Evolutionary conservation across 2,113 vertebrate species (phyloP), one percentile per base, ranked within the genome.

Genomic region (Upupa epops): DNA sequence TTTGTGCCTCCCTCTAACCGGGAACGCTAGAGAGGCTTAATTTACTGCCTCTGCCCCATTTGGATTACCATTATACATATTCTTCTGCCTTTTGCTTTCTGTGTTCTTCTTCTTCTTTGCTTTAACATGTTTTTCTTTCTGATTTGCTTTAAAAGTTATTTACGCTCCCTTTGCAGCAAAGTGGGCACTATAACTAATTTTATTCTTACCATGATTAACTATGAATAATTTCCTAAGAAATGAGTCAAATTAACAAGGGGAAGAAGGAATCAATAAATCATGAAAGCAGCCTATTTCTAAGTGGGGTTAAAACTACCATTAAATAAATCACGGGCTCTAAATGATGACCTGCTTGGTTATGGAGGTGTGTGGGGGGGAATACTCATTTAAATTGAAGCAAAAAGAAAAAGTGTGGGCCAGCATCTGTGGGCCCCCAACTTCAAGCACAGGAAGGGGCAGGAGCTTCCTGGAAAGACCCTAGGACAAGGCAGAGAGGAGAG

Each of bases 151-250:
- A 92, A 96, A 97, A 96, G 94, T 98, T 98, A 98, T 98, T 98
- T 98, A 98, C 95, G 11, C 80, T 97, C 96, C 93, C 88, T 95
- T 96, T 97, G 95, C 95, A 96, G 96, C 96, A 96, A 97, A 98
- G 94, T 94, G 94, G 95, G 96, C 77, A 96, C 95, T 95, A 96
- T 96, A 97, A 92, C 96, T 97, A 96, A 97, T 97, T 97, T 98
- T 97, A 94, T 97, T 97, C 97, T 97, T 95, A 92, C 95, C 74
- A 17, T 97, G 97, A 97, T 97, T 97, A 98, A 95, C 95, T 93
- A 96, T 97, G 96, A 97, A 97, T 97, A 97, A 97, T 97, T 98
- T 98, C 95, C 96, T 96, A 97, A 97, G 97, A 97, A 98, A 97
- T 95, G 96, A 97, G 95, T 96, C 96, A 97, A 98, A 97, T 98